Conservation (phyloP, 1,140 invertebrate species). For the Caerostris extrusa region DNA sequence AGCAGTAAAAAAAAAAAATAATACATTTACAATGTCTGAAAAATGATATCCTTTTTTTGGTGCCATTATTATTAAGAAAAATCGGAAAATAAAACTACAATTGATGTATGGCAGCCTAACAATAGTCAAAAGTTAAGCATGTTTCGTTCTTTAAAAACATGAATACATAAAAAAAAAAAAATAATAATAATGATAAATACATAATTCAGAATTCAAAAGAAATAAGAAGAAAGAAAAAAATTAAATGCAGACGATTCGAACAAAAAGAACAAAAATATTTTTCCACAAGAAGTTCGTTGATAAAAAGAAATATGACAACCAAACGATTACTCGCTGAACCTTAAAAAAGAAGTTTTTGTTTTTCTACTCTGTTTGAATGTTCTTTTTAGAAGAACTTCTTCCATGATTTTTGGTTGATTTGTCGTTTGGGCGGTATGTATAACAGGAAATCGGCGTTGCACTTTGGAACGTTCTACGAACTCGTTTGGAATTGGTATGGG, state of each 20-base stretch:
- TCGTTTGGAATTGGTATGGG: not conserved
- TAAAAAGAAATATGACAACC: slow-evolving; percentile 69
- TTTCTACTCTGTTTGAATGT: not conserved
- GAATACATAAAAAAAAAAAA: slow-evolving; percentile 15
- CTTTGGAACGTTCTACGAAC: slow-evolving; percentile 21
- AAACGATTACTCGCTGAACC: slow-evolving; percentile 60
- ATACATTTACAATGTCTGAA: slow-evolving; percentile 12
- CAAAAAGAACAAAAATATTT: slow-evolving; percentile 18
- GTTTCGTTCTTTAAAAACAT: slow-evolving; percentile 21
- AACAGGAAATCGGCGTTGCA: slow-evolving; percentile 46
- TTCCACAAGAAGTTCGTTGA: slow-evolving; percentile 46
- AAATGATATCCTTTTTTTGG: not conserved
- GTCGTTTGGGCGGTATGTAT: slow-evolving; percentile 36
- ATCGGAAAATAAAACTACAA: slow-evolving; percentile 20
- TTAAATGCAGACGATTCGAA: slow-evolving; percentile 33
- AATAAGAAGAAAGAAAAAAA: slow-evolving; percentile 33
- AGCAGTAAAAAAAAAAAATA: not conserved
- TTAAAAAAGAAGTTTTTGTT: slow-evolving; percentile 39
- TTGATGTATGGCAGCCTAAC: slow-evolving; percentile 49
- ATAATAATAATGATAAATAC: not conserved
- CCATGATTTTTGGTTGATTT: slow-evolving; percentile 66
- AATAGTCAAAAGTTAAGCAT: slow-evolving; percentile 54
- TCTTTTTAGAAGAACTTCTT: slow-evolving; percentile 20
- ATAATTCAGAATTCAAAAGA: not conserved
- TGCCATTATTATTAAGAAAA: slow-evolving; percentile 37